Evolutionary conservation across 2,113 vertebrate genomes (phyloP).

Genomic region (Aramus guarauna): DNA sequence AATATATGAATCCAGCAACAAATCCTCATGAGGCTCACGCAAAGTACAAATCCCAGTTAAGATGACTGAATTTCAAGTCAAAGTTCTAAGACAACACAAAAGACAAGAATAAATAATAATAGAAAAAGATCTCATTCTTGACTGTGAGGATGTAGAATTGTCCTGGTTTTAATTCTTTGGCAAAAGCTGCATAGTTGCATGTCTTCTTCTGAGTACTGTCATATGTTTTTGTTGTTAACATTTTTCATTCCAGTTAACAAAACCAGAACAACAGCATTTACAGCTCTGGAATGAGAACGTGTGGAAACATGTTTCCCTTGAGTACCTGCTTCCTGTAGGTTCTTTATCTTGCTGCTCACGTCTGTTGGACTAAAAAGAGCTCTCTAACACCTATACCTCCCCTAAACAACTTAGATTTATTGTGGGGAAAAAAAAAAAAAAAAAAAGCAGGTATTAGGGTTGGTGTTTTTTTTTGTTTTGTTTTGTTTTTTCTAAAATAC

Average conservation of each 20-base stretch:
- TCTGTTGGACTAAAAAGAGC: background rate
- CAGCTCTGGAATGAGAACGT: background rate
- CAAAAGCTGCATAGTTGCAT: background rate
- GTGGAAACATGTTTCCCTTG: background rate
- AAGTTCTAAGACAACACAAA: background rate
- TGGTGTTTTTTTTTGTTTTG: background rate
- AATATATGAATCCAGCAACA: background rate
- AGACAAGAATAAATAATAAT: background rate
- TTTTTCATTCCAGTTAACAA: background rate
- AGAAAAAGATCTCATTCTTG: background rate
- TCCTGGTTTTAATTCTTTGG: background rate
- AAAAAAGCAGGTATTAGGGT: fast-evolving
- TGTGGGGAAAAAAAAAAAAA: background rate
- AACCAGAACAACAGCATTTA: background rate
- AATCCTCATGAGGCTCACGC: background rate
- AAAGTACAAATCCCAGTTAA: background rate
- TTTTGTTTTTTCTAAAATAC: background rate
- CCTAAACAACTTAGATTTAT: background rate
- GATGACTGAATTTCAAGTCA: background rate
- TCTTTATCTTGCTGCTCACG: background rate
- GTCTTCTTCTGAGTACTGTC: background rate
- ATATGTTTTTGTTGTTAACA: background rate
- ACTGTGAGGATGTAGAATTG: background rate
- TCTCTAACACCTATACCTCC: background rate
- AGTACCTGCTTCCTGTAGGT: background rate